Conservation (phyloP, 1,140 invertebrate genomes). For the Pararge aegeria region DNA sequence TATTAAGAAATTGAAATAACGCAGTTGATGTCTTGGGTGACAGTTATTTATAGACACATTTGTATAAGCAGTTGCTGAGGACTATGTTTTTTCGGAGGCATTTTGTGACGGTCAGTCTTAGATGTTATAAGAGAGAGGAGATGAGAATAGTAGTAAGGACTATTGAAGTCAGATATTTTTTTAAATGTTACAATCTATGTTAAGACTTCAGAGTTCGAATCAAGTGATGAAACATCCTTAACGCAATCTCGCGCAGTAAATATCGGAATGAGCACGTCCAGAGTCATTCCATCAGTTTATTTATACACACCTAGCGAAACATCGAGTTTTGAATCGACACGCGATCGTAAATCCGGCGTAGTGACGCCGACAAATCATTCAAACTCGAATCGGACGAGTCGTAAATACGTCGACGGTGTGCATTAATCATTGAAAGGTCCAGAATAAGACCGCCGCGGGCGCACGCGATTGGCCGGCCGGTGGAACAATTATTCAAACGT, state of each 20-base stretch:
- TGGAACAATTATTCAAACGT: conserved; percentile 71
- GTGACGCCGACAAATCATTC: conserved; percentile 68
- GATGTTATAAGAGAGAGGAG: too few species aligned
- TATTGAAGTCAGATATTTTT: too few species aligned
- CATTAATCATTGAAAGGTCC: conserved; percentile 65
- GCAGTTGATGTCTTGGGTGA: too few species aligned
- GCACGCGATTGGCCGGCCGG: conserved; percentile 56
- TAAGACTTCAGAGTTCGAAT: background rate
- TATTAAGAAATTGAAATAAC: too few species aligned
- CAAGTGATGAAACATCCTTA: background rate
- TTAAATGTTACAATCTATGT: too few species aligned
- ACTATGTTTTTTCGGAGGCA: too few species aligned
- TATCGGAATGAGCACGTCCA: conserved; percentile 1
- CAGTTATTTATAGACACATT: too few species aligned
- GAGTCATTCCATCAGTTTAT: conserved; percentile 7
- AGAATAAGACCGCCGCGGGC: conserved; percentile 52
- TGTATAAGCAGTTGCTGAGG: too few species aligned
- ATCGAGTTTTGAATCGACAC: conserved; percentile 38
- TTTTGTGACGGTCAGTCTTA: too few species aligned
- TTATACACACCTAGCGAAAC: conserved; percentile 4
- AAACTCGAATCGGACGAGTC: conserved; percentile 55
- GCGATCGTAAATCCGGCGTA: conserved; percentile 61
- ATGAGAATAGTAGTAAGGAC: too few species aligned
- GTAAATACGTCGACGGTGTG: conserved; percentile 55
- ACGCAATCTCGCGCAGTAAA: background rate